A percentile compares a stretch with the other conserved stretches of the same genome.
phyloP scores from a whole-genome alignment of 2,113 vertebrate species.

The Hylia prasina region DNA sequence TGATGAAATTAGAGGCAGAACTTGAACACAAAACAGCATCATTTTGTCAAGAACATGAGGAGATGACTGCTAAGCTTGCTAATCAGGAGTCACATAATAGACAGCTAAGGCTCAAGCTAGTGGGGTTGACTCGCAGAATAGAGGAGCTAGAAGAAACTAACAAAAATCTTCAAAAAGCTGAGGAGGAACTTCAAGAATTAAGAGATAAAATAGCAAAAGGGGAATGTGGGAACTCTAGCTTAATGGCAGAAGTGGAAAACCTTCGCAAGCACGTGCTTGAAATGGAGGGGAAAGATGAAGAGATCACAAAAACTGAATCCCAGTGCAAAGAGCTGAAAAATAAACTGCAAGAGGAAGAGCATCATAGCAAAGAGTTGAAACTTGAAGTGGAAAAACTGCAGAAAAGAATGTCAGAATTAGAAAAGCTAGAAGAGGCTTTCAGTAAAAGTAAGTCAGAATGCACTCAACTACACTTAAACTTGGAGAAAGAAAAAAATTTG shows the following conservation, averaged over 20 bases:
- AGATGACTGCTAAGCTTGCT: constrained; percentile 84
- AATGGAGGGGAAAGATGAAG: constrained; percentile 97
- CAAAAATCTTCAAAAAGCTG: constrained; percentile 82
- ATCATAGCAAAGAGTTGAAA: constrained; percentile 82
- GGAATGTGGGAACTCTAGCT: constrained; percentile 85
- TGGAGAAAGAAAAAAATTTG: constrained; percentile 87
- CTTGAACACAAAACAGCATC: constrained; percentile 80
- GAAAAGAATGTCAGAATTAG: constrained; percentile 89
- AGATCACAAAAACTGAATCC: constrained; percentile 89
- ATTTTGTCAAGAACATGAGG: constrained; percentile 86
- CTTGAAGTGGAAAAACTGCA: constrained; percentile 91
- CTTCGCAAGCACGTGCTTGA: constrained; percentile 90
- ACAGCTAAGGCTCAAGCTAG: constrained; percentile 84
- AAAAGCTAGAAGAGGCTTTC: constrained; percentile 88
- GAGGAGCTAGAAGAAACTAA: constrained; percentile 93
- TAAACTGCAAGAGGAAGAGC: constrained; percentile 87
- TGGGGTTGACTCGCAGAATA: constrained; percentile 75
- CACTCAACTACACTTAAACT: constrained; percentile 78
- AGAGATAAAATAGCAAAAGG: constrained; percentile 90
- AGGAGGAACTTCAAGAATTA: constrained; percentile 88
- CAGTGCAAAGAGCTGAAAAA: constrained; percentile 88
- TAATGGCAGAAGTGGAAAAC: constrained; percentile 90
- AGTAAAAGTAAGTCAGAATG: constrained; percentile 85
- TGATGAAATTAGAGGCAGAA: constrained; percentile 84
- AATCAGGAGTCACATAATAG: constrained; percentile 85